Conservation (phyloP, 2,797 vertebrate genomes). For the Ciconia nigra region DNA sequence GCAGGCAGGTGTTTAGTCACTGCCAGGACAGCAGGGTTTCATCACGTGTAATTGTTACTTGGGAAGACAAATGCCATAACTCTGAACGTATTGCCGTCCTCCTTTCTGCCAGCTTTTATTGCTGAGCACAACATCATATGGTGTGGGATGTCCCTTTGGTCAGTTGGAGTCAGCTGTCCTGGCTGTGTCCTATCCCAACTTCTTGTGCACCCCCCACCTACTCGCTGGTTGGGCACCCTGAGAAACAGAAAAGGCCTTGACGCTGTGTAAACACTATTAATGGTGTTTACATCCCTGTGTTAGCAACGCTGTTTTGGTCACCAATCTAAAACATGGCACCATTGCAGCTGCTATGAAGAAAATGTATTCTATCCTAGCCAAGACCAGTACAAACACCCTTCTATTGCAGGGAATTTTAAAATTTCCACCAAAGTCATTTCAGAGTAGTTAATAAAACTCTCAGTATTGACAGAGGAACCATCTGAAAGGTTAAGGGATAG, state of each 20-base stretch:
- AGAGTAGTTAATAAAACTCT: not conserved
- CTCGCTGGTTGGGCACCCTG: fast-evolving
- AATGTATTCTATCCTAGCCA: not conserved
- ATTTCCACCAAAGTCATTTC: not conserved
- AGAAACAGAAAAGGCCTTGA: not conserved
- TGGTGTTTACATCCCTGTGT: not conserved
- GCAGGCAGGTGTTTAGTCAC: not conserved
- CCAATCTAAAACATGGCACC: not conserved
- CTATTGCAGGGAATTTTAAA: not conserved
- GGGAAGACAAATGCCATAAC: not conserved
- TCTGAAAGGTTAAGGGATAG: not conserved
- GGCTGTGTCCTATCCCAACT: fast-evolving
- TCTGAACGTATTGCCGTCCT: not conserved
- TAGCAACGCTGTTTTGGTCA: not conserved
- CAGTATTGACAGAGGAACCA: not conserved
- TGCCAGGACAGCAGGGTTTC: not conserved
- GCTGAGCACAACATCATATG: not conserved
- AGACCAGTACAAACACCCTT: not conserved
- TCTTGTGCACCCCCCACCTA: no score
- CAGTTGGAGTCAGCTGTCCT: not conserved
- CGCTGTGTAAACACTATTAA: not conserved
- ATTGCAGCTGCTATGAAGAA: not conserved
- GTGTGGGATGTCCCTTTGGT: not conserved
- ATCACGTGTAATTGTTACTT: fast-evolving
- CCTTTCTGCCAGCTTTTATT: not conserved